These are phyloP conservation scores for Lasiommata megera DNA, from an alignment of 2,888 invertebrate species.

Conservation along the genomic window DNA sequence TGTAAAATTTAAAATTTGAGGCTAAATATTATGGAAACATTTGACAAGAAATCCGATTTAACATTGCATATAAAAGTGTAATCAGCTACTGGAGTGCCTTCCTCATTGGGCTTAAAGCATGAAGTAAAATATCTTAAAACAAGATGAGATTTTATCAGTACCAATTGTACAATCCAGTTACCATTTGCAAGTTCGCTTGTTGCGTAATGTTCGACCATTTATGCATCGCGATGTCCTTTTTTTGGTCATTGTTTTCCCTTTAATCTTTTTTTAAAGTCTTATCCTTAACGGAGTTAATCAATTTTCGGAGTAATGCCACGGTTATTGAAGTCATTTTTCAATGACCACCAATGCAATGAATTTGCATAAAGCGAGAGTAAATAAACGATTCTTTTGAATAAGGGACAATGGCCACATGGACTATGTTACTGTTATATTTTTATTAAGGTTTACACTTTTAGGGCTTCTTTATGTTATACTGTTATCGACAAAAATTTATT, in stretches of 20 bases:
- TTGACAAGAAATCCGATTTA: constrained; percentile 10
- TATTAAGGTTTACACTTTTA: neutral
- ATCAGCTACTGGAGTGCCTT: constrained; percentile 6
- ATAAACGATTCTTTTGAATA: constrained; percentile 28
- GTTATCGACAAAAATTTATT: neutral
- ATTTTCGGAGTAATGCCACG: constrained; percentile 6
- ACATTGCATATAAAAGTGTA: constrained; percentile 8
- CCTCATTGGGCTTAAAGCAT: constrained; percentile 29
- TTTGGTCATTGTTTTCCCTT: constrained; percentile 12
- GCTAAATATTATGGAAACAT: no score
- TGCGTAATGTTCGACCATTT: constrained; percentile 7
- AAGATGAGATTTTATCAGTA: constrained; percentile 26
- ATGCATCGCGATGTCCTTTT: neutral
- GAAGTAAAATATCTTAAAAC: constrained; percentile 15
- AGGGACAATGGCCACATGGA: constrained; percentile 20
- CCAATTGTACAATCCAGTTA: constrained; percentile 24
- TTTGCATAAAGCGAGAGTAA: constrained; percentile 31
- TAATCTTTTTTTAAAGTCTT: constrained; percentile 6
- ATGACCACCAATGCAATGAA: constrained; percentile 28
- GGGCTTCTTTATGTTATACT: neutral
- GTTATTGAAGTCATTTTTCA: constrained; percentile 29
- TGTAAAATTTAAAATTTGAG: no score
- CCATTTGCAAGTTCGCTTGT: constrained; percentile 8
- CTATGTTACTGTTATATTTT: constrained; percentile 3
- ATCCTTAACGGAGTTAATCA: constrained; percentile 1